phyloP scores from a whole-genome alignment of 2,888 invertebrate species.

The Polietes domitor region DNA sequence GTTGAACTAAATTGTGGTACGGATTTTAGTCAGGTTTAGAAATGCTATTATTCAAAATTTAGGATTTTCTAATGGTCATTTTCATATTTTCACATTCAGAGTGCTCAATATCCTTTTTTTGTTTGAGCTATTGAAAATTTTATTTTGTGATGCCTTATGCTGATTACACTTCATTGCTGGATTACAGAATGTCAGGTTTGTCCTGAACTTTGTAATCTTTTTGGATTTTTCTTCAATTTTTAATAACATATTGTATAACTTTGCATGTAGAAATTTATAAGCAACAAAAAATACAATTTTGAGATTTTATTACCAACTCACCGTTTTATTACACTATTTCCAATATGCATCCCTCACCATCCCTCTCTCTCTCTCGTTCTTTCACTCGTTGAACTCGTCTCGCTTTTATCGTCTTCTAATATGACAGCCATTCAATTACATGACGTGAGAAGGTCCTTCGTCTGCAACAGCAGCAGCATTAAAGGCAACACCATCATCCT shows the following conservation, averaged over 20 bases:
- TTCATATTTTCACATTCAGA: no score
- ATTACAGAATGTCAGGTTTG: no score
- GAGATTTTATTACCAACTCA: not conserved
- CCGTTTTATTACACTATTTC: not conserved
- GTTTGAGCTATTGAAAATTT: no score
- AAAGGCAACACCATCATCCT: constrained; percentile 44
- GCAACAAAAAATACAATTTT: not conserved
- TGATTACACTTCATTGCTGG: no score
- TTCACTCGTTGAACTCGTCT: not conserved
- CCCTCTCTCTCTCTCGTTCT: constrained; percentile 17
- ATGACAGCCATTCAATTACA: constrained; percentile 67
- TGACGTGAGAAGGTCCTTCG: constrained; percentile 58
- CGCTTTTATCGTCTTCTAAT: constrained; percentile 58
- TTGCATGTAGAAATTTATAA: constrained; percentile 15
- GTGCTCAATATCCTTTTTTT: no score
- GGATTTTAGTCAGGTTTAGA: no score
- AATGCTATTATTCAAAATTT: no score
- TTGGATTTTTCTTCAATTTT: not conserved
- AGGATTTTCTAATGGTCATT: no score
- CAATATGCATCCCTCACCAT: not conserved
- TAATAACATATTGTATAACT: not conserved
- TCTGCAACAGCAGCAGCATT: constrained; percentile 13
- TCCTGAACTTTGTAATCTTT: not conserved
- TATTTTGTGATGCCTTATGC: no score
- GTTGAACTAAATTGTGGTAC: no score